Percentiles rank a stretch among this genome's conserved stretches.
Evolutionary conservation across 2,113 vertebrate genomes (phyloP).

Genomic region (Turnix velox): DNA sequence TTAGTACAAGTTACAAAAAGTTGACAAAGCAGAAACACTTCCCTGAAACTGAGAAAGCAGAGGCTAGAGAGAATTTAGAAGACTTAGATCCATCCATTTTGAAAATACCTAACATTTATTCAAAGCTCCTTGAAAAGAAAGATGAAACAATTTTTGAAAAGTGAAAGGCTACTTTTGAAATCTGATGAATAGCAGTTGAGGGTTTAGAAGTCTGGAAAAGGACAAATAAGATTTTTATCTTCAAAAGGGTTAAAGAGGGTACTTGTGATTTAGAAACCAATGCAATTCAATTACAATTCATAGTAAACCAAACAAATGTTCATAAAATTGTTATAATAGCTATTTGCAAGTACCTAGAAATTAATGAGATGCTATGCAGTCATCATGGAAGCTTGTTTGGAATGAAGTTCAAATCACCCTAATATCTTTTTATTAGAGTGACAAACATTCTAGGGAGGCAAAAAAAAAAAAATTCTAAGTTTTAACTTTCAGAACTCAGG

Average conservation of each 20-base stretch:
- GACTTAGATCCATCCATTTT: neutral
- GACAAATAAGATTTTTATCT: neutral
- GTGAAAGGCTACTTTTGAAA: conserved; percentile 6
- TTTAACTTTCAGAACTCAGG: neutral
- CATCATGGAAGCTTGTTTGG: neutral
- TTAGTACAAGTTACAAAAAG: neutral
- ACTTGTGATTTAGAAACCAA: neutral
- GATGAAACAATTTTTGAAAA: neutral
- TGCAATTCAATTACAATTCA: neutral
- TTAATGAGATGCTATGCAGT: neutral
- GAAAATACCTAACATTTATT: neutral
- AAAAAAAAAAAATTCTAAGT: neutral
- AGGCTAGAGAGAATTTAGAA: neutral
- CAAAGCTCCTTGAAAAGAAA: neutral
- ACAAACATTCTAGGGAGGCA: neutral
- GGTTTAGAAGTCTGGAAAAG: neutral
- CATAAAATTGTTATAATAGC: neutral
- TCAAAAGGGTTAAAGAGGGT: neutral
- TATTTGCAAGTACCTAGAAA: neutral
- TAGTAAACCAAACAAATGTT: neutral
- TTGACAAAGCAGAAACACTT: neutral
- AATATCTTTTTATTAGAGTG: neutral
- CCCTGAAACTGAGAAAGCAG: neutral
- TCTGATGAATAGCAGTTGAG: neutral
- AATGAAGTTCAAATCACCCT: neutral